Base-by-base conservation (phyloP, 2,113 vertebrate species). In the Epinephelus moara region DNA sequence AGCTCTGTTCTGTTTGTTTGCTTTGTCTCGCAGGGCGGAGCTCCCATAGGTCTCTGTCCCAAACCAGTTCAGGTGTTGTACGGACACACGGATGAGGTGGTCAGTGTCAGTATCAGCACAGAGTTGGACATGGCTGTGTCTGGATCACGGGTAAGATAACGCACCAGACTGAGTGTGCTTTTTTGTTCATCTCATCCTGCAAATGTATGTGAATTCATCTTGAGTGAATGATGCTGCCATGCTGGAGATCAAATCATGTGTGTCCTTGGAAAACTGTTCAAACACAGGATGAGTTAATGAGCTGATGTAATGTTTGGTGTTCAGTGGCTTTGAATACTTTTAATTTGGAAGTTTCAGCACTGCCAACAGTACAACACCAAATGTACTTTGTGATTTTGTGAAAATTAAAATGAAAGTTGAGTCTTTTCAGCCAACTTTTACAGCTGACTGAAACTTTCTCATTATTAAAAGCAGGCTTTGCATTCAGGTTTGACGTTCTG, bases 61-160 rank as follows among this genome's bases (percentile, higher is more conserved):
- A 99, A 99, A 88, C 98, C 98, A 0, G 90, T 98, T 47, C 98
- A 99, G 94, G 97, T 99, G 86, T 93, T 99, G 17, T 99, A 99
- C 1, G 98, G 98, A 75, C 98, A 99, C 92, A 97, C 95, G 0
- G 96, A 97, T 3, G 97, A 99, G 90, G 96, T 99, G 76, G 85
- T 97, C 0, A 97, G 97, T 67, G 97, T 98, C 60, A 95, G 94
- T 70, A 98, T 99, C 93, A 99, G 97, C 94, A 98, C 97, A 6
- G 98, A 99, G 87, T 92, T 99, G 84, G 98, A 99, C 88, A 97
- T 99, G 97, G 97, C 97, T 3, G 96, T 97, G 18, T 99, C 98
- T 56, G 98, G 98, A 87, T 97, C 98, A 61, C 93, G 95, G 95
- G 98, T 99, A 95, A 87, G 85, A 74, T 3, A 37, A 8, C 50